A percentile compares a stretch with the other conserved stretches of the same genome.
Evolutionary conservation across 2,113 vertebrate species (phyloP).

Genomic region (Sinocyclocheilus maitianheensis): DNA sequence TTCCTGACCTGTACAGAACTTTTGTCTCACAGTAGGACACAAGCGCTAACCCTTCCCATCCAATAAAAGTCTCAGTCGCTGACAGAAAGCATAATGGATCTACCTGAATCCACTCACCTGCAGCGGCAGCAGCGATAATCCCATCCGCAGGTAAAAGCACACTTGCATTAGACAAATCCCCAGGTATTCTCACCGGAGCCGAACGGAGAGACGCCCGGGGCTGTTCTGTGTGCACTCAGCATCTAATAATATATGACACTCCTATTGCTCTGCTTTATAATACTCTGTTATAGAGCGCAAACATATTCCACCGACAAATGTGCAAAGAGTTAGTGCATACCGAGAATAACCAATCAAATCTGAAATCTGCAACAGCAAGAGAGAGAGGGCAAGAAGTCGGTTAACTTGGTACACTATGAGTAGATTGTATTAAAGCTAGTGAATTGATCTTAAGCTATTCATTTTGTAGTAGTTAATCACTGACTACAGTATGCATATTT

Average conservation of each 20-base stretch:
- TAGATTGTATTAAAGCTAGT: not conserved
- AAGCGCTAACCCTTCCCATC: not conserved
- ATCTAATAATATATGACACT: constrained; percentile 53
- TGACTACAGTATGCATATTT: not conserved
- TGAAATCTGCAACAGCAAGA: not conserved
- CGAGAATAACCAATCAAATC: not conserved
- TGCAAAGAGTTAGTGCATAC: not conserved
- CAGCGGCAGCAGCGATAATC: not conserved
- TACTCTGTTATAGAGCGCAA: constrained; percentile 47
- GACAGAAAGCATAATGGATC: not conserved
- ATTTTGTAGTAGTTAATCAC: not conserved
- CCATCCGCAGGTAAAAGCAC: constrained; percentile 41
- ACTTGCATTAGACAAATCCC: constrained; percentile 48
- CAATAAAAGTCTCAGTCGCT: not conserved
- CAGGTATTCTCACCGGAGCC: constrained; percentile 28
- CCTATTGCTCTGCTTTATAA: constrained; percentile 48
- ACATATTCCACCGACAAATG: constrained; percentile 45
- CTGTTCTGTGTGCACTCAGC: constrained; percentile 18
- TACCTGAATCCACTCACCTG: constrained; percentile 3
- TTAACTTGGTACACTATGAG: not conserved
- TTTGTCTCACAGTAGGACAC: not conserved
- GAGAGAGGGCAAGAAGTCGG: constrained; percentile 1
- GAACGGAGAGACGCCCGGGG: constrained; percentile 1
- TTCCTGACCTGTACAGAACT: not conserved
- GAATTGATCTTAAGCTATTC: not conserved